Conservation (phyloP, 2,113 vertebrate genomes). For the Phylloscopus trochilus region DNA sequence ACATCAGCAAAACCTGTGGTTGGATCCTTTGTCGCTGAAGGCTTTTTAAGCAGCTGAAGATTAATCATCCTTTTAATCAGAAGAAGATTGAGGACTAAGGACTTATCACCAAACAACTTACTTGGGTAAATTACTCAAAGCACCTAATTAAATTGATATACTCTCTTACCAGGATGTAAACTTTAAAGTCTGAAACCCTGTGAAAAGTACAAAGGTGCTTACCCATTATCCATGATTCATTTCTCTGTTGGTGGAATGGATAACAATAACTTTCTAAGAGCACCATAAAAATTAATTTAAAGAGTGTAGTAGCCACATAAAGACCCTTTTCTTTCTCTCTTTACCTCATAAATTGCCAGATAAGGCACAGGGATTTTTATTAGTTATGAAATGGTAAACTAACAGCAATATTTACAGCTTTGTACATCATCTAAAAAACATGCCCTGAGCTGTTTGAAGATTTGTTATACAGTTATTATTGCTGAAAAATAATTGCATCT, state of each 20-base stretch:
- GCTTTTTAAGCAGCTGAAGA: constrained; percentile 38
- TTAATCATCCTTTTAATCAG: constrained; percentile 61
- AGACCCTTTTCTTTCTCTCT: not conserved
- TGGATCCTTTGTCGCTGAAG: not conserved
- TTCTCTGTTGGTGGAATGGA: constrained; percentile 19
- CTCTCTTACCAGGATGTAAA: constrained; percentile 36
- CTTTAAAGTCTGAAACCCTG: constrained; percentile 37
- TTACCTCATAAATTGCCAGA: constrained; percentile 42
- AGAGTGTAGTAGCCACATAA: constrained; percentile 30
- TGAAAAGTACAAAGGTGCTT: constrained; percentile 50
- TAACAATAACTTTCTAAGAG: constrained; percentile 41
- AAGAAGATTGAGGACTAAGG: constrained; percentile 58
- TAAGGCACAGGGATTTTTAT: constrained; percentile 25
- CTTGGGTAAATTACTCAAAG: constrained; percentile 61
- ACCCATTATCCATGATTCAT: constrained; percentile 28
- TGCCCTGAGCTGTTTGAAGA: not conserved
- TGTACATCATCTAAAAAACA: not conserved
- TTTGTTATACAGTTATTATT: constrained; percentile 1
- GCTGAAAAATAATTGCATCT: constrained; percentile 34
- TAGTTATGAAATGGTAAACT: constrained; percentile 16
- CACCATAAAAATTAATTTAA: constrained; percentile 62
- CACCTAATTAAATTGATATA: constrained; percentile 65
- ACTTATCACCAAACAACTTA: constrained; percentile 55
- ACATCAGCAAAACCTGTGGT: not conserved
- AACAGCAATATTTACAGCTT: constrained; percentile 24